A percentile compares a stretch with the other conserved stretches of the same genome.
phyloP scores from a whole-genome alignment of 2,888 invertebrate species.

The Stegana nigrithorax region DNA sequence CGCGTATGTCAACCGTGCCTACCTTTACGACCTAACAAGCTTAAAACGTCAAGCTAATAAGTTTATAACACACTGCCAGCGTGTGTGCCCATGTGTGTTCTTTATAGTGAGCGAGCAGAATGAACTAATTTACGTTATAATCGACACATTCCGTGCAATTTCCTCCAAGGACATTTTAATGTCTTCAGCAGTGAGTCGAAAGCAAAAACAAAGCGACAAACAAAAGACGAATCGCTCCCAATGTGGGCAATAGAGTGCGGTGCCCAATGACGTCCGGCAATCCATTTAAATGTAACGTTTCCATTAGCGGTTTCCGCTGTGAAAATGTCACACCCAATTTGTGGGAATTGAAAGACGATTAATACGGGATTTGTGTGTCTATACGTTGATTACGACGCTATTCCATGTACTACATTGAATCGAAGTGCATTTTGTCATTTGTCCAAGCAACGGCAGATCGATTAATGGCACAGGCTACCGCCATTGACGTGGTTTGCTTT shows the following conservation, averaged over 20 bases:
- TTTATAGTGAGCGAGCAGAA: neutral
- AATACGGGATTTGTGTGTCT: slow-evolving; percentile 3
- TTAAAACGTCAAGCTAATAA: neutral
- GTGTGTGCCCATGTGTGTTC: neutral
- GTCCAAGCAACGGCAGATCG: slow-evolving; percentile 5
- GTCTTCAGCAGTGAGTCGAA: too few relatives aligned
- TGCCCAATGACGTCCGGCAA: too few relatives aligned
- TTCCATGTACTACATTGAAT: neutral
- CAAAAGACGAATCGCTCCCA: too few relatives aligned
- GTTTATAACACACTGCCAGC: neutral
- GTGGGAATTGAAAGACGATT: slow-evolving; percentile 18
- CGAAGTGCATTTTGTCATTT: neutral
- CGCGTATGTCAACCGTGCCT: too few relatives aligned
- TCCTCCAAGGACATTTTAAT: slow-evolving; percentile 12
- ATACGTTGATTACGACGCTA: too few relatives aligned
- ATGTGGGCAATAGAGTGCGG: too few relatives aligned
- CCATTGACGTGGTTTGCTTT: neutral
- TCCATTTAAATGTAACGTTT: slow-evolving; percentile 17
- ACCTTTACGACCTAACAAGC: too few relatives aligned
- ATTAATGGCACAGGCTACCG: slow-evolving; percentile 8
- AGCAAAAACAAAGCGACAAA: too few relatives aligned
- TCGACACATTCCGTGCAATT: slow-evolving; percentile 10
- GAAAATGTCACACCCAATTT: slow-evolving; percentile 20
- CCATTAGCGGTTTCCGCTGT: slow-evolving; percentile 19
- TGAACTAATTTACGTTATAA: slow-evolving; percentile 3